A percentile compares a stretch with the other conserved stretches of the same genome.
Evolutionary conservation across 2,797 vertebrate species (phyloP).

Genomic region (Chiroxiphia lanceolata): DNA sequence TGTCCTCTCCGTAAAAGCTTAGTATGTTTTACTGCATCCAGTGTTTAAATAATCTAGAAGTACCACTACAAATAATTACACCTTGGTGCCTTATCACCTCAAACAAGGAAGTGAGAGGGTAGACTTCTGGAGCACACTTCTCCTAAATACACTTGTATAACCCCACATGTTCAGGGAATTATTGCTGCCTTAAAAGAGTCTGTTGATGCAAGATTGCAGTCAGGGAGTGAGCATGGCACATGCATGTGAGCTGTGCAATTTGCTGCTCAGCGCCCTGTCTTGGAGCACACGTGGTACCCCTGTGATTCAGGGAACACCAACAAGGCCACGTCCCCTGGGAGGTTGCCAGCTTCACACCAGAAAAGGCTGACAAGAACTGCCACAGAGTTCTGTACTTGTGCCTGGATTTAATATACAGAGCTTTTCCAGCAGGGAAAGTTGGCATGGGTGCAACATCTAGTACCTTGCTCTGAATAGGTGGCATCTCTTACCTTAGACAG

Average conservation of each 20-base stretch:
- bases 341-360: accelerated
- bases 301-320: accelerated
- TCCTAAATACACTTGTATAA: not conserved
- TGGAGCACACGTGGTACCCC: accelerated
- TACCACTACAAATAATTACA: not conserved
- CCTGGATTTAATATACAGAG: not conserved
- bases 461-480: not conserved
- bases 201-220: accelerated
- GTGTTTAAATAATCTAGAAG: not conserved
- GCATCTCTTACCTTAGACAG: not conserved
- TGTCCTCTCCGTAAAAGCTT: not conserved
- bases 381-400: not conserved
- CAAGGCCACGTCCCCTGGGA: not conserved
- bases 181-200: not conserved
- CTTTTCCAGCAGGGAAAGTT: not conserved
- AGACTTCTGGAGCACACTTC: not conserved
- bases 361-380: not conserved
- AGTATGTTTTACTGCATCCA: not conserved
- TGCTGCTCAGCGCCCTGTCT: not conserved
- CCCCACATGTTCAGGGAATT: not conserved
- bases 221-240: accelerated
- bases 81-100: not conserved
- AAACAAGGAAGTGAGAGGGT: not conserved
- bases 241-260: accelerated
- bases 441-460: not conserved